These are phyloP conservation scores for Nematostella vectensis DNA, from an alignment of 92 coral and sea anemone species.

Conservation along the genomic window DNA sequence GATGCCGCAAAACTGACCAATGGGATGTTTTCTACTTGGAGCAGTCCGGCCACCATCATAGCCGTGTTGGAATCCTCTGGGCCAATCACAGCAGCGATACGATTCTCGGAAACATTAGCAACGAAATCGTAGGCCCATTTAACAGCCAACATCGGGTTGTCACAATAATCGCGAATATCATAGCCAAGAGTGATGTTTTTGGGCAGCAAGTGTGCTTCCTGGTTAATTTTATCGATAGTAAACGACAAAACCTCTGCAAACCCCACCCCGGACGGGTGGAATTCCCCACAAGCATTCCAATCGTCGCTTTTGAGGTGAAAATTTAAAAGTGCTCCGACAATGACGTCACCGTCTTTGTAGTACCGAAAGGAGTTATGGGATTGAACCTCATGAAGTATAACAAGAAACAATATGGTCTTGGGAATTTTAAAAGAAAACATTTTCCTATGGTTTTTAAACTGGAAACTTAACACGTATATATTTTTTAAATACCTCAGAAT, in stretches of 20 bases:
- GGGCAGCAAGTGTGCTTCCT: conserved; percentile 31
- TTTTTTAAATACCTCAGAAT: too few species aligned
- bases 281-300: neutral
- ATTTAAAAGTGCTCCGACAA: neutral
- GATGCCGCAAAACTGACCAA: conserved; percentile 57
- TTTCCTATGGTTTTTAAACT: too few species aligned
- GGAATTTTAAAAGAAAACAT: too few species aligned
- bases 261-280: neutral
- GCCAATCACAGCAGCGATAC: conserved; percentile 44
- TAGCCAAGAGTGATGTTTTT: conserved; percentile 47
- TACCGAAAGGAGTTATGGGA: too few species aligned
- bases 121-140: conserved; percentile 44
- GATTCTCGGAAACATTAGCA: conserved; percentile 14
- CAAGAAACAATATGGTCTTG: too few species aligned
- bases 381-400: too few species aligned
- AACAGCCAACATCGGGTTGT: conserved; percentile 48
- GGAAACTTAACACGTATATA: too few species aligned
- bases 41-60: conserved; percentile 43
- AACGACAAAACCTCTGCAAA: neutral
- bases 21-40: conserved; percentile 48
- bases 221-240: conserved; percentile 62
- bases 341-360: conserved; percentile 1
- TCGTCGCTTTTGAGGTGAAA: neutral
- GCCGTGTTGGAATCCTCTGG: conserved; percentile 52
- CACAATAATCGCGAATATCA: conserved; percentile 72